These are phyloP conservation scores for Trachops cirrhosus DNA, from an alignment of 2,797 vertebrate species.

Conservation along the genomic window DNA sequence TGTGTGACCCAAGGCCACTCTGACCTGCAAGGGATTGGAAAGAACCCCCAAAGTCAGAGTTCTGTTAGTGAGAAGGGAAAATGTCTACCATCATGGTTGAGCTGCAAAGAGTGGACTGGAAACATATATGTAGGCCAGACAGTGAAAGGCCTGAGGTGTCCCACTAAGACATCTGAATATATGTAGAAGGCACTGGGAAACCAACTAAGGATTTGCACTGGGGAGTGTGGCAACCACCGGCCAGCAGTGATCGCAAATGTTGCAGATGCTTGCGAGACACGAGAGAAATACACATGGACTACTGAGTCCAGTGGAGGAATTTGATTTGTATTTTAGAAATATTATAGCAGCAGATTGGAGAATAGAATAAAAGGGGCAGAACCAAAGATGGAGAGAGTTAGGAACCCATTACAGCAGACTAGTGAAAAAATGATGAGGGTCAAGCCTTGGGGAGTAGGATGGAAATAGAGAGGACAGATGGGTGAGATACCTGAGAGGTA, in stretches of 20 bases:
- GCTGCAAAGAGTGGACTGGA: not conserved
- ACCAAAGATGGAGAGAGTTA: not conserved
- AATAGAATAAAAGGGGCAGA: not conserved
- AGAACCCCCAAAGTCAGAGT: not conserved
- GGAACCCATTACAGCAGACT: not conserved
- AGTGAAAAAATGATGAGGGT: no score
- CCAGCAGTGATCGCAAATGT: no score
- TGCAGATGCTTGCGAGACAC: no score
- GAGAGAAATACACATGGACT: no score
- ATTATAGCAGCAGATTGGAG: no score
- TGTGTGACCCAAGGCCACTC: not conserved
- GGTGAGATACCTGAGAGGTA: fast-evolving
- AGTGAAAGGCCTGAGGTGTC: not conserved
- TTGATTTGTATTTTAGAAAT: not conserved
- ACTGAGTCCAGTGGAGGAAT: no score
- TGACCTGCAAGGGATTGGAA: not conserved
- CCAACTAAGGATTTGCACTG: not conserved
- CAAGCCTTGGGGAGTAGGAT: not conserved
- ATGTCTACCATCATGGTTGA: not conserved
- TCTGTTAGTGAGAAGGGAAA: not conserved
- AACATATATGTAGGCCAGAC: not conserved
- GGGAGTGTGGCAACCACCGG: no score
- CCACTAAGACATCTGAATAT: not conserved
- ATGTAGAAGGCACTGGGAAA: not conserved
- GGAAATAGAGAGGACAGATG: not conserved